A percentile compares a stretch with the other conserved stretches of the same genome.
Evolutionary conservation across 2,797 vertebrate genomes (phyloP).

Genomic region (Enteromius afrohamiltoni): DNA sequence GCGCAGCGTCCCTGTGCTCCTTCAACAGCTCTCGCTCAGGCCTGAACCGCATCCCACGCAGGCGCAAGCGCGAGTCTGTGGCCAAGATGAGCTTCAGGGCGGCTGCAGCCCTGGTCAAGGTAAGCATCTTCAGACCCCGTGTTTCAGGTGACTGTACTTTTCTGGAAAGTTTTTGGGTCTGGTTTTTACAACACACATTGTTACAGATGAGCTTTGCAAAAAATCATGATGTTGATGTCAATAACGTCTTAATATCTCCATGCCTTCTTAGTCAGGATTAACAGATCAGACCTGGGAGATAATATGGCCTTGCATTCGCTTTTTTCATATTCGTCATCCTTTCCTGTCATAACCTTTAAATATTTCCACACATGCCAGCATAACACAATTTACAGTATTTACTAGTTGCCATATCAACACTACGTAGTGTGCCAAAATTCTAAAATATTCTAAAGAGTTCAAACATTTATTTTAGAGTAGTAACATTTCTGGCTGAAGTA

Average conservation of each 20-base stretch:
- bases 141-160: background rate
- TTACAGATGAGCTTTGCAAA: background rate
- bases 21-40: conserved; percentile 96
- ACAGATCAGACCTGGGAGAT: background rate
- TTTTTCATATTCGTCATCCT: too few relatives aligned
- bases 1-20: conserved; percentile 91
- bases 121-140: conserved; percentile 58
- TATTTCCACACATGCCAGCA: too few relatives aligned
- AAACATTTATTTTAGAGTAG: too few relatives aligned
- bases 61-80: conserved; percentile 93
- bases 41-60: conserved; percentile 86
- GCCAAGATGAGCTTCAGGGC: conserved; percentile 97
- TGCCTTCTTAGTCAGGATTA: background rate
- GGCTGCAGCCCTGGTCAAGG: conserved; percentile 92
- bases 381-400: too few relatives aligned
- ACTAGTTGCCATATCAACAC: too few relatives aligned
- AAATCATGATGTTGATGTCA: background rate
- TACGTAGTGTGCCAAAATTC: too few relatives aligned
- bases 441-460: too few relatives aligned
- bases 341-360: too few relatives aligned
- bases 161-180: too few relatives aligned
- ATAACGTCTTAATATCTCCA: background rate
- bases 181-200: background rate
- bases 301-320: too few relatives aligned
- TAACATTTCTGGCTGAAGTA: too few relatives aligned